Percentiles rank a stretch among this genome's conserved stretches.
Evolutionary conservation across 2,797 vertebrate species (phyloP).

Genomic region (Thunnus albacares): DNA sequence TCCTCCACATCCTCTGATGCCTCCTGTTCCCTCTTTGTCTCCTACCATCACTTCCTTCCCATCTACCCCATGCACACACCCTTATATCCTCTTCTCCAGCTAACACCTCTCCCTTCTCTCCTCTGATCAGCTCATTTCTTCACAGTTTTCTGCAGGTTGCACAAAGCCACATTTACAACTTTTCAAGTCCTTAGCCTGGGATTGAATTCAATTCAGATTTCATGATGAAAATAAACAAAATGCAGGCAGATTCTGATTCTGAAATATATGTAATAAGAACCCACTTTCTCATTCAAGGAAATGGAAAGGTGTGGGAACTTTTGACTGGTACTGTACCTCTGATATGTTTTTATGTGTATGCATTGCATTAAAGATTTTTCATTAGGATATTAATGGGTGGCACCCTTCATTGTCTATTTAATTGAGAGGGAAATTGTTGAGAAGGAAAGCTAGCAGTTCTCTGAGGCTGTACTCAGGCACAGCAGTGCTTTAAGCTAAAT

Average conservation of each 20-base stretch:
- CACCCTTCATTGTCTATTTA: background rate
- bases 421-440: too few relatives aligned
- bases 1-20: background rate
- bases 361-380: background rate
- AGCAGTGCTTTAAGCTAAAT: too few relatives aligned
- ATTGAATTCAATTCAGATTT: constrained; percentile 6
- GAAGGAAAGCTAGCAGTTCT: too few relatives aligned
- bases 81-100: constrained; percentile 10
- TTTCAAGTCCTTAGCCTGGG: background rate
- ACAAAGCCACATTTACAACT: background rate
- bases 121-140: background rate
- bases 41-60: background rate
- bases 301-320: background rate
- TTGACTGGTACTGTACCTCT: background rate
- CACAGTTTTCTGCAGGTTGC: too few relatives aligned
- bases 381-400: background rate
- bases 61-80: constrained; percentile 14
- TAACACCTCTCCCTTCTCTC: background rate
- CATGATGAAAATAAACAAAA: background rate
- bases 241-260: background rate
- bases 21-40: constrained; percentile 5
- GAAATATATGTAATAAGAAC: background rate
- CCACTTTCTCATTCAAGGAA: background rate
- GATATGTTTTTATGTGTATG: background rate
- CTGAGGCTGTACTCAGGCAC: too few relatives aligned